Evolutionary conservation across 2,888 invertebrate genomes (phyloP), one percentile per base, ranked within the genome.

Genomic region (Pristionchus japonicus): DNA sequence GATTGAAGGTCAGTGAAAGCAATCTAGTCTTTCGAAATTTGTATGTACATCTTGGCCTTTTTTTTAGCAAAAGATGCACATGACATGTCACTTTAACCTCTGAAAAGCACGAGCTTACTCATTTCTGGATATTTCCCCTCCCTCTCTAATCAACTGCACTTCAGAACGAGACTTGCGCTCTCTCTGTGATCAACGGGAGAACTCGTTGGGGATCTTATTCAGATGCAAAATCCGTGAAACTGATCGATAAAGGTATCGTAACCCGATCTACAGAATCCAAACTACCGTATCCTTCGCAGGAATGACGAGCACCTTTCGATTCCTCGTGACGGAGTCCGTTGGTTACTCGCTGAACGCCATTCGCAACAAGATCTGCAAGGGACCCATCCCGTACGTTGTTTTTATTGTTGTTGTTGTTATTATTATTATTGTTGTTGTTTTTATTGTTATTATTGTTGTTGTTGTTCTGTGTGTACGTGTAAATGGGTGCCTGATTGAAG

Each of bases 221-320:
- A n/a, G n/a, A n/a, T n/a, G n/a, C n/a, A n/a, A n/a, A n/a, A n/a
- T 67, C 31, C 64, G 11, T 11, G 9, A 6, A 27, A 67, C 64
- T 67, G 64, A 67, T 67, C 64, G 64, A 67, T 67, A 67, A 17
- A 67, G 64, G 64, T 67, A 67, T 31, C 11, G 64, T 67, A 67
- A 1, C 17, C 64, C 31, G 20, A 15, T 31, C 27, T 0, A 27
- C 13, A 6, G 13, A 11, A 23, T 0, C 2, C 64, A n/a, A n/a
- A n/a, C n/a, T 67, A 67, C 64, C 27, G 64, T 67, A 34, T 31
- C 23, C 64, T 67, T 34, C 13, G 6, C 34, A 67, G 64, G 64
- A 31, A 67, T 31, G 11, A 67, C 64, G 27, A 27, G 11, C 17
- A 11, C 31, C 31, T 67, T 67, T 67, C 64, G 64, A 27, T 67